Base-by-base conservation (phyloP, 2,797 vertebrate species). In the Pangasius mekongensis region DNA sequence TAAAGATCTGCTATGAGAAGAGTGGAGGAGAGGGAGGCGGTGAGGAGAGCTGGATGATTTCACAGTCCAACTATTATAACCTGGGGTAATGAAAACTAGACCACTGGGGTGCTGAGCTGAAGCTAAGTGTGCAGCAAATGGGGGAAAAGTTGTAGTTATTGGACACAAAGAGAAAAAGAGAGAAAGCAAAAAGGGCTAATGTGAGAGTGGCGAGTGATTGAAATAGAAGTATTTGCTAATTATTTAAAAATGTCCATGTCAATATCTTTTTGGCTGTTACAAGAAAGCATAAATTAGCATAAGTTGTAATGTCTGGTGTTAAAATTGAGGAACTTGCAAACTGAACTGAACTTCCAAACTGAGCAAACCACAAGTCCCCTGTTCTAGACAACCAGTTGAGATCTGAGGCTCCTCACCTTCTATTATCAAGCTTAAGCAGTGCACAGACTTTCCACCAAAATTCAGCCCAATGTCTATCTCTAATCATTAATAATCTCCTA, bases 61-160 rank as follows among this genome's bases (percentile, higher is more conserved):
- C 95, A 97, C 95, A 96, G 95, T 96, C 95, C 96, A 92, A 94
- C 93, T 95, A 95, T 97, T 96, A 96, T 95, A 96, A 95, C 94
- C 94, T 84, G 92, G 93, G 94, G 95, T 93, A 92, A 94, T 92
- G 91, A 94, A 95, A 91, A 84, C 92, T 92, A 92, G 91, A 93
- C 94, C 92, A 91, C 91, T 91, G 93, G 92, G 92, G 93, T 93
- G 90, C 92, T 91, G 87, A 93, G 73, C 43, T 64, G 62, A 78
- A 60, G 30, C n/a, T 33, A 7, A 60, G 52, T 43, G 84, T 30
- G 39, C 18, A 43, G 58, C 11, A 16, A 64, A 30, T 33, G 69
- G 43, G 89, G 91, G 91, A 71, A 90, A 86, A 90, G 90, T 39
- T 10, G 30, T 39, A 24, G 20, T 77, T 52, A 47, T 5, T 8